Base-by-base conservation (phyloP, 2,797 vertebrate genomes). In the Hephaestus fuliginosus region DNA sequence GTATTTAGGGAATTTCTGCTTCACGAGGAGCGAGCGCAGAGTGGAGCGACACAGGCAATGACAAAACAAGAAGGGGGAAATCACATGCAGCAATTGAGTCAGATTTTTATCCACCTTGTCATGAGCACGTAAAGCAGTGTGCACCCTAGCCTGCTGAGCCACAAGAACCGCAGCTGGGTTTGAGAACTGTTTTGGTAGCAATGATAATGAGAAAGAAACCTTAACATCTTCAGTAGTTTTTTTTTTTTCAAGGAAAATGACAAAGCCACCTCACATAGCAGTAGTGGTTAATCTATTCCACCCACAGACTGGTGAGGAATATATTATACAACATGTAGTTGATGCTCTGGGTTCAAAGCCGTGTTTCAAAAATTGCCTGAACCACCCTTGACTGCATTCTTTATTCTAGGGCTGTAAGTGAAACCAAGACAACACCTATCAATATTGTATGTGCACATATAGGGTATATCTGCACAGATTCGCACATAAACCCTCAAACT, bases 211-310 rank as follows among this genome's bases (percentile, higher is more conserved):
- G 82, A 87, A 61, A 71, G 73, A 89, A 90, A 84, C 75, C 56
- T 67, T 80, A 82, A 83, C 72, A 84, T 90, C 72, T 80, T 82
- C 43, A 68, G 76, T 65, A 51, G 44, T 63, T 67, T 70, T 33
- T 33, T 5, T 33, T 33, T 33, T 33, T 82, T 56, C 6, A 84
- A 80, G 65, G 76, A 80, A 83, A 85, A 86, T 82, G 84, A 91
- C 87, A 91, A 87, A 85, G 83, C 70, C 83, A 86, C 81, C 78
- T 87, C 57, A 58, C 53, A 74, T 71, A 78, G 79, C 78, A 70
- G 67, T 18, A 48, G 70, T 78, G 68, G 63, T 58, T 91, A 88
- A 92, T 92, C 82, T 90, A 92, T 93, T 93, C 92, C 91, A 82
- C 92, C 92, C 90, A 88, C 93, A 86, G 75, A 81, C 75, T 63